phyloP scores from a whole-genome alignment of 2,113 vertebrate genomes.

The Ornithorhynchus anatinus region DNA sequence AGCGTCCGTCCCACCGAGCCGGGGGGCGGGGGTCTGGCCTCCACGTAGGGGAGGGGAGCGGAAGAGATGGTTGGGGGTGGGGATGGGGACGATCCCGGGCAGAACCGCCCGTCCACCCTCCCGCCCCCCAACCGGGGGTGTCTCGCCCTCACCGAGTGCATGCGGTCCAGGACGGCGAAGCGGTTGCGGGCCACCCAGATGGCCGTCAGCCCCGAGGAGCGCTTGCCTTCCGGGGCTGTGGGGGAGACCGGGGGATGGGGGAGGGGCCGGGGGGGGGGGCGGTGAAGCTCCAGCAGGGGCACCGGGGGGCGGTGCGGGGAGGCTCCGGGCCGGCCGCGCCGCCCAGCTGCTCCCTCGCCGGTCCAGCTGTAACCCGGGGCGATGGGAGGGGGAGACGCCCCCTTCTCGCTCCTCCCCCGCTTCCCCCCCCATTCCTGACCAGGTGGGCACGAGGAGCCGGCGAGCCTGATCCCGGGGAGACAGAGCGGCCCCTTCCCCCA shows the following conservation, averaged over 20 bases:
- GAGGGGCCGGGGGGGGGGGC: conserved; percentile 15
- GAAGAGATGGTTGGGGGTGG: too few species aligned
- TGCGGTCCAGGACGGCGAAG: conserved; percentile 93
- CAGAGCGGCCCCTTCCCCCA: conserved; percentile 56
- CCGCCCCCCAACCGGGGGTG: too few species aligned
- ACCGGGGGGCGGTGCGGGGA: conserved; percentile 30
- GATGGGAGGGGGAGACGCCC: conserved; percentile 36
- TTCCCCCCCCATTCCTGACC: conserved; percentile 20
- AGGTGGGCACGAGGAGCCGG: conserved; percentile 31
- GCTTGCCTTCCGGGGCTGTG: conserved; percentile 92
- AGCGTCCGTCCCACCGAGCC: too few species aligned
- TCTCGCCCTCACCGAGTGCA: conserved; percentile 87
- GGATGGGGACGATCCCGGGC: too few species aligned
- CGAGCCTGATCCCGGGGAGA: conserved; percentile 46
- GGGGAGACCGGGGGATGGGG: conserved; percentile 15
- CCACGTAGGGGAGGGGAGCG: too few species aligned
- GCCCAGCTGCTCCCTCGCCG: conserved; percentile 56
- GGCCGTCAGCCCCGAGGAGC: conserved; percentile 93
- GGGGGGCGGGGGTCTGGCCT: too few species aligned
- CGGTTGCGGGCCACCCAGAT: conserved; percentile 98
- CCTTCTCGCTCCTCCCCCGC: conserved; percentile 14
- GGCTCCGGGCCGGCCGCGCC: conserved; percentile 37
- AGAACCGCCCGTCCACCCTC: too few species aligned
- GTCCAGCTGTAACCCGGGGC: conserved; percentile 58
- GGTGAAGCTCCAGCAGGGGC: conserved; percentile 48